Conservation (phyloP, 35 echinoderm and acorn worm species). For the Acanthaster planci region DNA sequence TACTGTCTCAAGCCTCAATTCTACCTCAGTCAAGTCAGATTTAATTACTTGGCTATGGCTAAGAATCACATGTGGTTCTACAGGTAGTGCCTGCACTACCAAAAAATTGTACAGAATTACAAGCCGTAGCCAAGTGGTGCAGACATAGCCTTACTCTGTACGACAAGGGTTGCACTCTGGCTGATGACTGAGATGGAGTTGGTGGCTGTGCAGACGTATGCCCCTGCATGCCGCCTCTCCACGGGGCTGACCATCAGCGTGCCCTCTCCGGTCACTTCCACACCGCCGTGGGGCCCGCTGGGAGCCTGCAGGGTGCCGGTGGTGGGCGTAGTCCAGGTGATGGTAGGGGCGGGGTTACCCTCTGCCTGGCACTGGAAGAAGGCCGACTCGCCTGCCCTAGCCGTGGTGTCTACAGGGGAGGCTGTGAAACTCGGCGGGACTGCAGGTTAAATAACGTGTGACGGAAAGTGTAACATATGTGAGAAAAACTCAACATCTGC, state of each 20-base stretch:
- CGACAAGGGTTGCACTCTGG: conserved; percentile 21
- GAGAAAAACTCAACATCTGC: too few relatives aligned
- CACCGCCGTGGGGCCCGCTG: conserved; percentile 36
- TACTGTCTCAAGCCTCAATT: too few relatives aligned
- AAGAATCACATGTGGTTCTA: too few relatives aligned
- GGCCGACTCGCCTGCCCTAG: conserved; percentile 26
- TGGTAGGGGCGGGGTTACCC: conserved; percentile 70
- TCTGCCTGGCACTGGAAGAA: conserved; percentile 66
- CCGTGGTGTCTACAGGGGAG: conserved; percentile 55
- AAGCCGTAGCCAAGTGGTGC: too few relatives aligned
- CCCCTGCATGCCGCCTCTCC: conserved; percentile 52
- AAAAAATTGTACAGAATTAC: too few relatives aligned
- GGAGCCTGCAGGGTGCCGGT: conserved; percentile 26
- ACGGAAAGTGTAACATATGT: neutral
- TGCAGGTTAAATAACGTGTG: neutral
- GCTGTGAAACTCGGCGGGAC: conserved; percentile 60
- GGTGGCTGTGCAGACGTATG: conserved; percentile 68
- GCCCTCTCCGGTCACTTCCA: conserved; percentile 68
- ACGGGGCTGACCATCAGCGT: conserved; percentile 51
- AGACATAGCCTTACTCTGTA: conserved; percentile 87
- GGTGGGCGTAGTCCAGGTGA: conserved; percentile 83
- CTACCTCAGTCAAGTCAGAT: too few relatives aligned
- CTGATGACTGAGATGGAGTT: conserved; percentile 55
- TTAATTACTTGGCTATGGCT: too few relatives aligned
- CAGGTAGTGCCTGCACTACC: too few relatives aligned